Evolutionary conservation across 1,140 invertebrate genomes (phyloP), one percentile per base, ranked within the genome.

Genomic region (Ylistrum balloti): DNA sequence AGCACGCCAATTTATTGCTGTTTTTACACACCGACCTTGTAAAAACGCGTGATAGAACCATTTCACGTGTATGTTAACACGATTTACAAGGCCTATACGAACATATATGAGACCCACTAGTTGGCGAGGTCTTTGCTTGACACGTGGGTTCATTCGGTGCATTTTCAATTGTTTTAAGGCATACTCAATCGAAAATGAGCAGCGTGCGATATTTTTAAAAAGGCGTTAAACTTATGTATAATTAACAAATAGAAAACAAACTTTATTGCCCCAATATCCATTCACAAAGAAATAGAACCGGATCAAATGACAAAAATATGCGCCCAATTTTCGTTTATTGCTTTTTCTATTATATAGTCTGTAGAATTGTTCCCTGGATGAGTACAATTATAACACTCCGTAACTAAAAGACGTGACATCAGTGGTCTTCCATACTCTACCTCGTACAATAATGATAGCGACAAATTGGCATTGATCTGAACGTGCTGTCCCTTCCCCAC

Each of bases 381-480:
- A n/a, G n/a, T n/a, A n/a, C n/a, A n/a, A n/a, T n/a, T n/a, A n/a
- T n/a, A n/a, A n/a, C n/a, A n/a, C n/a, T n/a, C n/a, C n/a, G n/a
- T 38, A 38, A 38, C 35, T 7, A 13, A 38, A 7, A 38, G 35
- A n/a, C 13, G 35, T 38, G 35, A 38, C 13, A 38, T 38, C 13
- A 13, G 35, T 13, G 35, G 5, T n/a, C 22, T 28, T 74, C 22
- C 56, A 28, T 74, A 74, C 56, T 3, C 22, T 28, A 74, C 22
- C 56, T n/a, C 15, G 28, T n/a, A 74, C 28, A 74, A 74, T 28
- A 74, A 28, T 28, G 56, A 74, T 74, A n/a, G 56, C 22, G 56
- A 74, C 56, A 74, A 74, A 74, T 74, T 74, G 56, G 56, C 56
- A 74, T 74, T 74, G 56, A 74, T 74, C n/a, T 5, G 5, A 28